phyloP scores from a whole-genome alignment of 1,140 invertebrate species.

The Brachionus asplanchnoidis region DNA sequence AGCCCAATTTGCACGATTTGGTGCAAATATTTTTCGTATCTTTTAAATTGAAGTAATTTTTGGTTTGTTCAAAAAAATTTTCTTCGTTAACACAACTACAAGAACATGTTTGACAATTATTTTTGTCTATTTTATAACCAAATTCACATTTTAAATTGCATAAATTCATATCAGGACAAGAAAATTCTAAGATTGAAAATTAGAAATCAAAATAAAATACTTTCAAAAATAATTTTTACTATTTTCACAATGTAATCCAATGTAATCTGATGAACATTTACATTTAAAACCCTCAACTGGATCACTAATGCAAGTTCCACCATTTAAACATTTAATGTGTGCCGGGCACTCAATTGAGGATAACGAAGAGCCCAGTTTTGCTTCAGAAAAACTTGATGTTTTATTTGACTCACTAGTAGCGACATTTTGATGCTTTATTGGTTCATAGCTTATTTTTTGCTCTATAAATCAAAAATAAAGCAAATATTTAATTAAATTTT shows the following conservation, averaged over 20 bases:
- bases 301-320: not conserved
- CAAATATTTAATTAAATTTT: not conserved
- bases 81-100: slow-evolving; percentile 30
- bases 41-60: not conserved
- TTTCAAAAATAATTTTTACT: not conserved
- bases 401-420: not conserved
- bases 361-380: not conserved
- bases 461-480: not conserved
- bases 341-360: not conserved
- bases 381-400: not conserved
- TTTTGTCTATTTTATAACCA: slow-evolving; percentile 12
- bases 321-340: not conserved
- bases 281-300: not conserved
- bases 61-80: not conserved
- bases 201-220: not conserved
- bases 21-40: not conserved
- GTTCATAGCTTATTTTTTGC: not conserved
- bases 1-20: slow-evolving; percentile 14
- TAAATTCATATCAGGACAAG: not conserved
- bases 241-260: not conserved
- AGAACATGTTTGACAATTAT: slow-evolving; percentile 26
- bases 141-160: slow-evolving; percentile 33
- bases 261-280: not conserved
- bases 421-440: not conserved
- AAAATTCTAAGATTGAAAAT: not conserved